Percentiles rank a stretch among this genome's conserved stretches.
Evolutionary conservation across 2,113 vertebrate genomes (phyloP).

Genomic region (Lepidothrix coronata): DNA sequence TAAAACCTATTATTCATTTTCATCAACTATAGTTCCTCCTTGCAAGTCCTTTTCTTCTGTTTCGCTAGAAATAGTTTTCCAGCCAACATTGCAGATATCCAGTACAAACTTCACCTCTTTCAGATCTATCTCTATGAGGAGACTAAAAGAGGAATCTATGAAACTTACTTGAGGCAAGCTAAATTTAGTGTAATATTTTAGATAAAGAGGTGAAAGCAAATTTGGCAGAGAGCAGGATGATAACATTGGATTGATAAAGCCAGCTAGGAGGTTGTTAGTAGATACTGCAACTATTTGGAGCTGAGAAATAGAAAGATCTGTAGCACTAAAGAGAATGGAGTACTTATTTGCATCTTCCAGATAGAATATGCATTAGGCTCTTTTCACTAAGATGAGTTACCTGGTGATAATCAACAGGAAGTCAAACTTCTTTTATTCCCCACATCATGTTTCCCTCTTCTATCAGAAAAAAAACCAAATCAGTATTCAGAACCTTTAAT

Average conservation of each 20-base stretch:
- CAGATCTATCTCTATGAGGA: background rate
- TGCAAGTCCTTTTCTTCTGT: no score
- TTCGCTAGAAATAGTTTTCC: background rate
- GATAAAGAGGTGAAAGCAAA: background rate
- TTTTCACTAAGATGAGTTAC: background rate
- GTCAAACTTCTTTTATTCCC: background rate
- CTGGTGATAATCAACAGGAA: background rate
- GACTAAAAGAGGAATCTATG: background rate
- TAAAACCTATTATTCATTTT: no score
- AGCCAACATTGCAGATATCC: background rate
- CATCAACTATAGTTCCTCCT: no score
- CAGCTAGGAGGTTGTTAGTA: background rate
- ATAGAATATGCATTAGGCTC: background rate
- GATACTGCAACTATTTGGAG: background rate
- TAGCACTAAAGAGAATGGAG: background rate
- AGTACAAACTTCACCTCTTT: background rate
- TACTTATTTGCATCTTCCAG: background rate
- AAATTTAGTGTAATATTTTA: background rate
- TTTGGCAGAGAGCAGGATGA: background rate
- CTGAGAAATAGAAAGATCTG: background rate
- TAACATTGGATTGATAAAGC: background rate
- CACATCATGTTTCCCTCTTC: background rate
- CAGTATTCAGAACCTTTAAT: background rate
- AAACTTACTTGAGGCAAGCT: background rate
- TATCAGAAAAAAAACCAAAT: background rate